Base-by-base conservation (phyloP, 2,888 invertebrate genomes). In the Drosophila niveifrons region DNA sequence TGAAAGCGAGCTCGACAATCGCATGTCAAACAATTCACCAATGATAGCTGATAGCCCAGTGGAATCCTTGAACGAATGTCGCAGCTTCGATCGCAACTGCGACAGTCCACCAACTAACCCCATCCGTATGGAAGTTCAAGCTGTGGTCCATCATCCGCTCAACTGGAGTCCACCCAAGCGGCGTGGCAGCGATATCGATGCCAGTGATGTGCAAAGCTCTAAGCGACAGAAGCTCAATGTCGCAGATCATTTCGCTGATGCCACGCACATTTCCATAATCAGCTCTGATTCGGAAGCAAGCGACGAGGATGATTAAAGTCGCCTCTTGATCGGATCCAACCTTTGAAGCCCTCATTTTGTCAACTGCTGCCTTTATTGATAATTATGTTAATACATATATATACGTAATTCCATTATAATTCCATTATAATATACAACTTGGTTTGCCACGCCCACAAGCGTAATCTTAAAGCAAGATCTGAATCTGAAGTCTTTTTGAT, bases 101-200 rank as follows among this genome's bases (percentile, higher is more conserved):
- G 80, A 84, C 2, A 88, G 82, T 57, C 87, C 89, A 0, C 70
- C 76, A 7, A 34, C 18, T 11, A 10, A 46, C 1, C 71, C 90
- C 6, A 62, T 80, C 15, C 74, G 8, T 2, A n/a, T 90, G 8
- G 67, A 59, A 0, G 78, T 89, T 0, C 64, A 55, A 3, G 91
- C 90, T 2, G 55, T 77, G 10, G 90, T 91, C 17, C 91, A 91
- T 68, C 90, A 84, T 59, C 66, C 82, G 6, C 64, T 86, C 1
- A 62, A 90, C 59, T 91, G 90, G 90, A 82, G 77, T 67, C 89
- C 18, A 0, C 10, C 9, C 1, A 77, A 77, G 8, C 51, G 66
- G 0, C 46, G 34, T 3, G 18, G 41, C 0, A 39, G 2, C 36
- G 44, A 41, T 7, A 17, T n/a, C 7, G n/a, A 2, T 10, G 18